phyloP scores from a whole-genome alignment of 2,797 vertebrate species.

The Ctenochaetus hawaiiensis region DNA sequence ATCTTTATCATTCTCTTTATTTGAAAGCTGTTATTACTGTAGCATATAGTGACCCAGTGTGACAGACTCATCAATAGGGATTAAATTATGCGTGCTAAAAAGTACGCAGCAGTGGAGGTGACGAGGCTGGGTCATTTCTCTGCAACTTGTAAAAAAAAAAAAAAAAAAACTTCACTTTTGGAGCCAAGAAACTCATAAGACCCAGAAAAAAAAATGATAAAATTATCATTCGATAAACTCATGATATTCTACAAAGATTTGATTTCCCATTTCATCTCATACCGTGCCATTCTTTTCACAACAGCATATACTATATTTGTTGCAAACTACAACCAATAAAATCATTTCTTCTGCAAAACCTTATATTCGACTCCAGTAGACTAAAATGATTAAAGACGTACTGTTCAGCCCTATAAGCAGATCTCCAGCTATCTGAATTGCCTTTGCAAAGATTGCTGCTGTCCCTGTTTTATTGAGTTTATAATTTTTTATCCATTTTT shows the following conservation, averaged over 20 bases:
- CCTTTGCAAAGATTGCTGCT: constrained; percentile 47
- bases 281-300: constrained; percentile 30
- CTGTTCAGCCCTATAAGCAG: constrained; percentile 59
- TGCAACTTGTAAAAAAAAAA: constrained; percentile 26
- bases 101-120: constrained; percentile 11
- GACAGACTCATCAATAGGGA: constrained; percentile 58
- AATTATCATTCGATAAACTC: constrained; percentile 67
- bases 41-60: constrained; percentile 51
- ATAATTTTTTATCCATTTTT: constrained; percentile 42
- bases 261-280: constrained; percentile 60
- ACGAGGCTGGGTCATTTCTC: constrained; percentile 30
- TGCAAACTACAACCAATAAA: constrained; percentile 62
- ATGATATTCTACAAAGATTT: constrained; percentile 64
- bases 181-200: constrained; percentile 64
- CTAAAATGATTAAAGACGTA: constrained; percentile 65
- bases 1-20: constrained; percentile 65
- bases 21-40: constrained; percentile 74
- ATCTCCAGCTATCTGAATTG: constrained; percentile 59
- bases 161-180: constrained; percentile 37
- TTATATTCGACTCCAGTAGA: constrained; percentile 38
- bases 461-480: constrained; percentile 51
- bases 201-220: constrained; percentile 38
- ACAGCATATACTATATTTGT: constrained; percentile 49
- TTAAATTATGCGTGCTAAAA: constrained; percentile 57
- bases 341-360: constrained; percentile 37